phyloP scores from a whole-genome alignment of 1,140 invertebrate species.

The Globodera ellingtonae region DNA sequence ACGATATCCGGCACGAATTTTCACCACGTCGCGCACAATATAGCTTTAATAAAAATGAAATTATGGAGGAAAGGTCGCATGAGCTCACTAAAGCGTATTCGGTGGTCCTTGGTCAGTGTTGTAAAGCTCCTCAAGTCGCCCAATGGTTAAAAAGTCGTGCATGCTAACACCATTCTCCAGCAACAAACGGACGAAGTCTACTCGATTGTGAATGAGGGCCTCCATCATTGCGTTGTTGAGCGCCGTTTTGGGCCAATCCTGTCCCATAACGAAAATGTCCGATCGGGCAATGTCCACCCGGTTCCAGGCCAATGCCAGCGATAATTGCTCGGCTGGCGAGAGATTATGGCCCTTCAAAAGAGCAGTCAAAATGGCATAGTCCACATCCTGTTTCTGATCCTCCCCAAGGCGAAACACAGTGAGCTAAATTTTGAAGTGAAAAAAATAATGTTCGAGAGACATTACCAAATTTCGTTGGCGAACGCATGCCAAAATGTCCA shows the following conservation, averaged over 20 bases:
- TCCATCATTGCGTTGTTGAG: constrained; percentile 83
- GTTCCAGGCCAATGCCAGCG: constrained; percentile 91
- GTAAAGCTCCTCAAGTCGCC: constrained; percentile 89
- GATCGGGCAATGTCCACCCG: constrained; percentile 87
- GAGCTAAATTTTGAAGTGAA: constrained; percentile 34
- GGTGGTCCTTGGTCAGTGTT: constrained; percentile 80
- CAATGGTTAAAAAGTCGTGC: constrained; percentile 92
- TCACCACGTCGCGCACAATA: constrained; percentile 41
- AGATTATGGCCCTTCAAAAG: constrained; percentile 63
- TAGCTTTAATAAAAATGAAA: constrained; percentile 27
- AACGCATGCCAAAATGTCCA: constrained; percentile 39
- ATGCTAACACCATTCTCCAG: constrained; percentile 92
- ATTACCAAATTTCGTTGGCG: constrained; percentile 23
- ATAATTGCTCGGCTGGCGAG: constrained; percentile 56
- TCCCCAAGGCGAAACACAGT: constrained; percentile 61
- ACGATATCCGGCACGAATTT: constrained; percentile 34
- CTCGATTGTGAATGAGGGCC: constrained; percentile 89
- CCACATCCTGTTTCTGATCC: constrained; percentile 55
- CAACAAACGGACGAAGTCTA: constrained; percentile 86
- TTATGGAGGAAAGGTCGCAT: background rate
- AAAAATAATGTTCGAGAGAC: background rate
- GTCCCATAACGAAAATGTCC: constrained; percentile 91
- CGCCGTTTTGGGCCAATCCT: constrained; percentile 67
- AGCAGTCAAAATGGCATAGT: constrained; percentile 64
- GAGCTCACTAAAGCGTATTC: constrained; percentile 92